These are phyloP conservation scores for Atherix ibis DNA, from an alignment of 2,888 invertebrate genomes.

Conservation along the genomic window DNA sequence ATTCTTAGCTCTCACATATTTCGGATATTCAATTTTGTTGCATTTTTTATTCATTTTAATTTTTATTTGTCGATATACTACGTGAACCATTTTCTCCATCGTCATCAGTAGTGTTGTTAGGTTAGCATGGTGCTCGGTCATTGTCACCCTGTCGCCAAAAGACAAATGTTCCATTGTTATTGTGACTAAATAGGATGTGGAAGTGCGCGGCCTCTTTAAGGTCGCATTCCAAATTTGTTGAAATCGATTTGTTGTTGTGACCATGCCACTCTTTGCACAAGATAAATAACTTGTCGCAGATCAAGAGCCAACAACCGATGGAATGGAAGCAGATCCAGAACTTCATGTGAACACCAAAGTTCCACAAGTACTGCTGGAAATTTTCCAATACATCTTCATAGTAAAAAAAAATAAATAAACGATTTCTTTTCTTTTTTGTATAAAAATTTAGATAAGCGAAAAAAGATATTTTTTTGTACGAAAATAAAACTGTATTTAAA, in stretches of 20 bases:
- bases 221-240: slow-evolving; percentile 13
- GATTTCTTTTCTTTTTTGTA: too few species aligned
- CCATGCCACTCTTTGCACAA: slow-evolving; percentile 3
- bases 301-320: slow-evolving; percentile 2
- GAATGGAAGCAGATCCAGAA: slow-evolving; percentile 6
- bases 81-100: too few species aligned
- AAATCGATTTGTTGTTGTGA: slow-evolving; percentile 13
- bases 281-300: slow-evolving; percentile 11
- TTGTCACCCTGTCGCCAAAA: slow-evolving; percentile 19
- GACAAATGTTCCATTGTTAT: slow-evolving; percentile 22
- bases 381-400: too few species aligned
- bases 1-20: too few species aligned
- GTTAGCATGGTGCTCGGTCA: slow-evolving; percentile 15
- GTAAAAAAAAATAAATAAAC: too few species aligned
- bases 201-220: slow-evolving; percentile 13
- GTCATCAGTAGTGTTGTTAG: too few species aligned
- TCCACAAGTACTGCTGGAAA: not conserved
- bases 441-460: too few species aligned
- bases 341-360: slow-evolving; percentile 1
- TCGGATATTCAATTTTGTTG: too few species aligned
- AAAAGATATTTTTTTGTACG: too few species aligned
- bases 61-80: too few species aligned
- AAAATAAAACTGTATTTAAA: too few species aligned
- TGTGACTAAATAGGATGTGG: slow-evolving; percentile 11
- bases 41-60: too few species aligned